These are phyloP conservation scores for Columba janthina DNA, from an alignment of 2,113 vertebrate species.

Conservation along the genomic window DNA sequence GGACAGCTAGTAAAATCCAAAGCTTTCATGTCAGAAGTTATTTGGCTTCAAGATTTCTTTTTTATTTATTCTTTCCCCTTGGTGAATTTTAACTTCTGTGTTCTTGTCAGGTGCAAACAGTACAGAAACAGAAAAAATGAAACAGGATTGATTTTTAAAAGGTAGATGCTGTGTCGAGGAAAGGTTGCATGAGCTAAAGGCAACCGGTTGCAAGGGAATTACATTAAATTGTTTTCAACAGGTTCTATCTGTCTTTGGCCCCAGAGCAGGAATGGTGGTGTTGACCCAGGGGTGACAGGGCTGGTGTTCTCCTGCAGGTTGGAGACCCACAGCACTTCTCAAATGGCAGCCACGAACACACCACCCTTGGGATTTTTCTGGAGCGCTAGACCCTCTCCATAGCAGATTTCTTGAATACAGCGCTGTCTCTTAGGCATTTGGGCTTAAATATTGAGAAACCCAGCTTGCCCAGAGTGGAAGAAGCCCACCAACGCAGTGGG, in stretches of 20 bases:
- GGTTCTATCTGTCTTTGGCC: background rate
- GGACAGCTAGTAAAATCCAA: background rate
- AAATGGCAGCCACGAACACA: background rate
- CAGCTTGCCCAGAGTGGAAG: background rate
- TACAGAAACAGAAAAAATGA: background rate
- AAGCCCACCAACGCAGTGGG: background rate
- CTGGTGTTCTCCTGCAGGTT: background rate
- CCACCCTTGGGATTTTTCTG: background rate
- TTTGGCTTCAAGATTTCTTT: background rate
- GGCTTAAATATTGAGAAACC: background rate
- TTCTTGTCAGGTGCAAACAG: background rate
- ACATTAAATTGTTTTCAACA: background rate
- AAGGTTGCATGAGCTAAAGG: background rate
- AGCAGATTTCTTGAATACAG: background rate
- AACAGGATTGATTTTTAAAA: background rate
- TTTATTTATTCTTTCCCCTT: background rate
- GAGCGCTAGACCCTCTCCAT: background rate
- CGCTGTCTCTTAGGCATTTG: background rate
- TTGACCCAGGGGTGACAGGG: background rate
- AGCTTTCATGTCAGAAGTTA: constrained; percentile 3
- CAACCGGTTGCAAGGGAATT: background rate
- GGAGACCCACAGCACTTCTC: background rate
- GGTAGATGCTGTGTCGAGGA: background rate
- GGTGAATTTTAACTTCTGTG: background rate
- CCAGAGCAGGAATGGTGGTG: background rate